phyloP scores from a whole-genome alignment of 2,113 vertebrate genomes.

The Tretioscincus oriximinensis region DNA sequence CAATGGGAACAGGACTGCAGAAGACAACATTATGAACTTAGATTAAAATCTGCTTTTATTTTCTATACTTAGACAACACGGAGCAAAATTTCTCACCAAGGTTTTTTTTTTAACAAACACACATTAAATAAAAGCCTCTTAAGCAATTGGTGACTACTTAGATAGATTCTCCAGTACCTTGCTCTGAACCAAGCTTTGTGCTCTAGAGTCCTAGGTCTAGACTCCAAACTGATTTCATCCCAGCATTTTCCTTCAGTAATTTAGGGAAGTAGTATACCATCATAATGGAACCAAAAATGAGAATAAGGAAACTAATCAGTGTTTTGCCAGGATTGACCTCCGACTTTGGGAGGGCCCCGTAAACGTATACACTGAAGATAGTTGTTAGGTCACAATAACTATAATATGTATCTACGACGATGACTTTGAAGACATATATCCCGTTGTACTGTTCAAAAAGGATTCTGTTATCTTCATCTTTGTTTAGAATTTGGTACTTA shows the following conservation, averaged over 20 bases:
- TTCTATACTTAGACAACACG: no score
- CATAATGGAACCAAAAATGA: slow-evolving; percentile 33
- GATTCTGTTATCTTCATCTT: background rate
- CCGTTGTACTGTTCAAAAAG: background rate
- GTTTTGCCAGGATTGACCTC: background rate
- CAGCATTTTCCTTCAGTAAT: background rate
- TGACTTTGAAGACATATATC: slow-evolving; percentile 8
- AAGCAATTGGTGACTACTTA: no score
- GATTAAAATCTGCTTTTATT: no score
- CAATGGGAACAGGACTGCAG: no score
- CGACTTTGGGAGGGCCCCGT: background rate
- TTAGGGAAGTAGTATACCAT: background rate
- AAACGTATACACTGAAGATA: background rate
- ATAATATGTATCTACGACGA: background rate
- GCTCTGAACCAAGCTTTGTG: no score
- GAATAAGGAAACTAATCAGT: background rate
- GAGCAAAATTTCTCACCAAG: no score
- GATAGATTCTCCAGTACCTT: no score
- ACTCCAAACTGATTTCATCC: background rate
- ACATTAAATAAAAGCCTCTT: no score
- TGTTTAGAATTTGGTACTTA: background rate
- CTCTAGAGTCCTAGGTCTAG: no score
- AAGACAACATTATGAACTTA: no score
- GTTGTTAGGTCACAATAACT: background rate
- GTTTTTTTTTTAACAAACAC: no score